Conservation (phyloP, 2,113 vertebrate genomes). For the Gobio gobio region DNA sequence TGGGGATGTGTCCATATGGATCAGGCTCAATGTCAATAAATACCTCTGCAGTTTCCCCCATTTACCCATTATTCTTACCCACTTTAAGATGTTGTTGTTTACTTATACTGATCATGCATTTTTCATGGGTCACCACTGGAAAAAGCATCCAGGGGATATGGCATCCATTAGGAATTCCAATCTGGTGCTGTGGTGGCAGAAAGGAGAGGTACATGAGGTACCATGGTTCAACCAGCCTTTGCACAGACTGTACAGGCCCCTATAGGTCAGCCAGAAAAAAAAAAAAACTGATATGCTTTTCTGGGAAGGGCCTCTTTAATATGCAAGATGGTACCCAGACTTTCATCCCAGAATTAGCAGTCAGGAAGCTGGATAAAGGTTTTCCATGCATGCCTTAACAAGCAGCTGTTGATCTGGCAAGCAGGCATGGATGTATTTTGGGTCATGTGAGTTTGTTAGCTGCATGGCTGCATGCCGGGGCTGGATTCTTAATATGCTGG, state of each 20-base stretch:
- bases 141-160: conserved; percentile 22
- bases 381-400: background rate
- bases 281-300: background rate
- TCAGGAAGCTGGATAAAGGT: background rate
- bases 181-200: conserved; percentile 23
- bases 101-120: conserved; percentile 45
- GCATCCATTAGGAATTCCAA: conserved; percentile 46
- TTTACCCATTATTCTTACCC: conserved; percentile 27
- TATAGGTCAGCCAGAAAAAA: background rate
- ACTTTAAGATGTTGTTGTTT: conserved; percentile 45
- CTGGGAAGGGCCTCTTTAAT: conserved; percentile 14
- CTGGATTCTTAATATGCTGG: conserved; percentile 15
- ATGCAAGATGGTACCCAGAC: conserved; percentile 3
- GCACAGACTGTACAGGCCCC: background rate
- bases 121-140: conserved; percentile 45
- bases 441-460: conserved; percentile 4
- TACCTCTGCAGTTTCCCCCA: conserved; percentile 3
- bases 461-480: background rate
- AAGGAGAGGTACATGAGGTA: background rate
- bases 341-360: conserved; percentile 6
- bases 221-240: background rate
- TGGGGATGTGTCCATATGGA: background rate
- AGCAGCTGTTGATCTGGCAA: conserved; percentile 27
- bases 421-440: background rate
- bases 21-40: background rate